A percentile compares a stretch with the other conserved stretches of the same genome.
phyloP scores from a whole-genome alignment of 2,888 invertebrate genomes.

The Diadromus collaris region DNA sequence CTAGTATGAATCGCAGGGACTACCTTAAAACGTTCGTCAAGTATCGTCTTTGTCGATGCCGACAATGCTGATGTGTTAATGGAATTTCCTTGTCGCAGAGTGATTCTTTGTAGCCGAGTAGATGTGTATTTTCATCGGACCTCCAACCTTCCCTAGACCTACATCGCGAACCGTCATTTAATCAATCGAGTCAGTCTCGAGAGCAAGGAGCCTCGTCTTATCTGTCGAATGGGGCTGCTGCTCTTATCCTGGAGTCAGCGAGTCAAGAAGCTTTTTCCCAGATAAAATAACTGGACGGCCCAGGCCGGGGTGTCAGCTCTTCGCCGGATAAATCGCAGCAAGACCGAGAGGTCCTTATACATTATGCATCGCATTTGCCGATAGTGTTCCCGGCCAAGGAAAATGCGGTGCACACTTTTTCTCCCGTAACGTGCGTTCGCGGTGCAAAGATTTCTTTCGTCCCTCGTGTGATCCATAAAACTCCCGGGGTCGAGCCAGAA shows the following conservation, averaged over 20 bases:
- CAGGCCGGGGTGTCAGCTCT: conserved; percentile 48
- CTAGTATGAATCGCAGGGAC: no score
- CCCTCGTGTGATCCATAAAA: not conserved
- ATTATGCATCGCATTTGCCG: conserved; percentile 77
- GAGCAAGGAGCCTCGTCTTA: not conserved
- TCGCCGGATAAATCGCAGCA: conserved; percentile 10
- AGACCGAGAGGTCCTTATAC: conserved; percentile 64
- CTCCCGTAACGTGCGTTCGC: conserved; percentile 20
- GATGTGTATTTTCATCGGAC: conserved; percentile 27
- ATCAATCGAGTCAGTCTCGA: conserved; percentile 35
- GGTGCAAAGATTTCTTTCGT: not conserved
- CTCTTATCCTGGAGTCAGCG: not conserved
- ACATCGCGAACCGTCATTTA: conserved; percentile 41
- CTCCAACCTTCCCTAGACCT: conserved; percentile 5
- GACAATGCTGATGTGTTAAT: conserved; percentile 59
- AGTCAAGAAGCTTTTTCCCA: not conserved
- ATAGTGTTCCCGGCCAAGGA: conserved; percentile 65
- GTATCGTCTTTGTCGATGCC: not conserved
- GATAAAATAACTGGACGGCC: not conserved
- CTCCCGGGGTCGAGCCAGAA: not conserved
- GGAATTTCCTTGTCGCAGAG: conserved; percentile 63
- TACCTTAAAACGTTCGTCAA: not conserved
- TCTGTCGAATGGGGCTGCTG: not conserved
- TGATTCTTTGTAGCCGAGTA: conserved; percentile 16
- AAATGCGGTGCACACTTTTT: conserved; percentile 37